phyloP scores from a whole-genome alignment of 2,113 vertebrate species.

The Eudorcas thomsonii region DNA sequence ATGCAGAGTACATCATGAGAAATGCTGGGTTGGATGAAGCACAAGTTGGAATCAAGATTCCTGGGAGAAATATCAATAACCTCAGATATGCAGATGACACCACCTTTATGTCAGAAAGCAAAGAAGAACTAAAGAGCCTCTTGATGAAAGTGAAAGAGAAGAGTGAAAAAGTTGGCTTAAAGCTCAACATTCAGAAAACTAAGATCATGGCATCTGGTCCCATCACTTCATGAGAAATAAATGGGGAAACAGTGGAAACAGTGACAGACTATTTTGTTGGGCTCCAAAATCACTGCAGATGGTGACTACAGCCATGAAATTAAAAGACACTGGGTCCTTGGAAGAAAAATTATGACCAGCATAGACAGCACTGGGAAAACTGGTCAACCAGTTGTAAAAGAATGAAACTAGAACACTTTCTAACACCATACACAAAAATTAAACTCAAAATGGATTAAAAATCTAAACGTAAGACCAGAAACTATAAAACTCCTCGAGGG shows the following conservation, averaged over 20 bases:
- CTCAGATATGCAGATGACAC: neutral
- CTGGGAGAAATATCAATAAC: neutral
- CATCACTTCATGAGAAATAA: neutral
- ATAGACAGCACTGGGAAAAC: neutral
- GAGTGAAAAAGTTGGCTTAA: neutral
- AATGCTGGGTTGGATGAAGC: neutral
- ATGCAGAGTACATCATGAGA: neutral
- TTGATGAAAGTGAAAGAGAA: neutral
- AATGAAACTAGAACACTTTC: no score
- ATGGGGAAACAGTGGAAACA: neutral
- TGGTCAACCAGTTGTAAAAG: no score
- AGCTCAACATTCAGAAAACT: neutral
- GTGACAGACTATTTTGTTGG: neutral
- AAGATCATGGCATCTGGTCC: neutral
- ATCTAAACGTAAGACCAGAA: no score
- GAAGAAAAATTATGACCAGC: neutral
- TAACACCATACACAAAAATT: no score
- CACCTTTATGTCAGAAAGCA: neutral
- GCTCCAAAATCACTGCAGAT: neutral
- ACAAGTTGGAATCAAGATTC: neutral
- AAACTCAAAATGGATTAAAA: no score
- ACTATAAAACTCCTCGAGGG: no score
- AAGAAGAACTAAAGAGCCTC: neutral
- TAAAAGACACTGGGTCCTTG: neutral
- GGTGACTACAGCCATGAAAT: neutral